Percentiles rank a stretch among this genome's conserved stretches.
phyloP scores from a whole-genome alignment of 2,113 vertebrate genomes.

The Chaetura pelagica region DNA sequence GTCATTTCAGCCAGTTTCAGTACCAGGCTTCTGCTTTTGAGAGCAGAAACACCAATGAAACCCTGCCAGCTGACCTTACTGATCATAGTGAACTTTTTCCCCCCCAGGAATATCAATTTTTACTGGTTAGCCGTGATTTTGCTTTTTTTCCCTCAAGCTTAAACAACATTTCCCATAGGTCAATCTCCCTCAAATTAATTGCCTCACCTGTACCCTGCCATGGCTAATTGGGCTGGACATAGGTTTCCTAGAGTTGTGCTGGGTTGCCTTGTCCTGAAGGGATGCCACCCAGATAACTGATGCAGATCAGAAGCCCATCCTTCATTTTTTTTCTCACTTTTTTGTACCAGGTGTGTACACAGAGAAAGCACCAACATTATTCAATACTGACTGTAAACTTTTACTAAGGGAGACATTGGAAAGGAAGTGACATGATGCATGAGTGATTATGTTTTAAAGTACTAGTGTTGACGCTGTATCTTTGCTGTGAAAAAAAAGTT shows the following conservation, averaged over 20 bases:
- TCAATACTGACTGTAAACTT: neutral
- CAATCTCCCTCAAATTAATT: neutral
- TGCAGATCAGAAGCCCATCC: neutral
- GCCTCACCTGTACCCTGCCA: neutral
- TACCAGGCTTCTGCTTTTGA: neutral
- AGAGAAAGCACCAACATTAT: neutral
- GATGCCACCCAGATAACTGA: neutral
- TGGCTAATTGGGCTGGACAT: neutral
- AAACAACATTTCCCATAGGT: neutral
- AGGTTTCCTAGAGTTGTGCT: neutral
- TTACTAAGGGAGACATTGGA: neutral
- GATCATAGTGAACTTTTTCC: neutral
- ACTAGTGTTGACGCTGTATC: neutral
- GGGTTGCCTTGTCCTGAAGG: neutral
- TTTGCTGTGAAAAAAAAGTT: neutral
- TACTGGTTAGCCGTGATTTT: neutral
- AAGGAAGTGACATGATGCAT: neutral
- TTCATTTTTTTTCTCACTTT: neutral
- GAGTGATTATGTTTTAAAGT: neutral
- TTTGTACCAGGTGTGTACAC: neutral
- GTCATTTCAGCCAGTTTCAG: neutral
- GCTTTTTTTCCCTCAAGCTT: neutral
- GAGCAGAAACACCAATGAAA: neutral
- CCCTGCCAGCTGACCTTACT: neutral
- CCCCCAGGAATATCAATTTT: neutral